Evolutionary conservation across 2,888 invertebrate genomes (phyloP), one percentile per base, ranked within the genome.

Genomic region (Horisme vitalbata): DNA sequence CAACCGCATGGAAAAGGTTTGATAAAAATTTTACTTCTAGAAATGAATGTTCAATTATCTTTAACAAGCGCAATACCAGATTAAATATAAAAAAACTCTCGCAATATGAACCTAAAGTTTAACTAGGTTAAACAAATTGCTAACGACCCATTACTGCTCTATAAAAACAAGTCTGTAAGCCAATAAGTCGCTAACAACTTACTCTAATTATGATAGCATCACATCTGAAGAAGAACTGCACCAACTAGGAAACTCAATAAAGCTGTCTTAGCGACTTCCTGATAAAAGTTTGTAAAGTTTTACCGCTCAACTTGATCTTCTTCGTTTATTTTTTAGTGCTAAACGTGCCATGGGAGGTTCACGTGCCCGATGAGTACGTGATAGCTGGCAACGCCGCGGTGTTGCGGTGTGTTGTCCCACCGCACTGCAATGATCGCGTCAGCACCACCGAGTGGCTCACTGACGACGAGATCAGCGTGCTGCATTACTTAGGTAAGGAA

Each of bases 331-430:
- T 32, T 44, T 46, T 14, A 97, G 97, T 95, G 69, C 92, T 96
- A 55, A 95, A 94, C 75, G 94, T 95, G 71, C 94, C 95, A 64
- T 97, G 96, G 91, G 95, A 96, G 62, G 95, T 97, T 34, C 95
- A 95, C 84, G 96, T 97, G 57, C 95, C 95, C 59, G 97, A 97
- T 80, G 96, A 96, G 75, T 97, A 96, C 88, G 97, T 97, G 70
- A 95, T 96, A 85, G 92, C 95, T 45, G 97, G 97, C 41, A 97
- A 97, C 83, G 96, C 97, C 7, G 97, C 96, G 2, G 94, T 97
- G 52, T 91, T 98, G 57, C 94, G 95, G 71, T 98, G 98, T 83
- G 93, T 95, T 79, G 95, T 97, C 69, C 96, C 97, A 28, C 93
- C 94, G 62, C 96, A 95, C 87, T 95, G 96, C 80, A 93, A 94